phyloP scores from a whole-genome alignment of 1,140 invertebrate species.

The Samia ricini region DNA sequence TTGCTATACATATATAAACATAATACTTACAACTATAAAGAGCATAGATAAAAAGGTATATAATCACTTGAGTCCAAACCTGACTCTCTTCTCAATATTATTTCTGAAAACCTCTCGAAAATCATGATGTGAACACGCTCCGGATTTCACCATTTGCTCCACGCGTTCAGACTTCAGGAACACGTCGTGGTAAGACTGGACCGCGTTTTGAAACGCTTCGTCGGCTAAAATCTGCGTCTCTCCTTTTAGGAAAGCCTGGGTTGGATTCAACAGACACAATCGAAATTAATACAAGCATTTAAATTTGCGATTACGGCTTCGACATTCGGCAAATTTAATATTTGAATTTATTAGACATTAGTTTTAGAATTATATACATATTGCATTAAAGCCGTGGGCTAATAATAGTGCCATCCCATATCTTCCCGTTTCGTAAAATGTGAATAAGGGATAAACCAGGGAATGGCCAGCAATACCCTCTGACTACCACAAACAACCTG shows the following conservation, averaged over 20 bases:
- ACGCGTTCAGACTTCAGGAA: constrained; percentile 98
- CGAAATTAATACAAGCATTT: no score
- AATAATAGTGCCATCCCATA: no score
- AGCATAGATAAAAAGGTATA: constrained; percentile 1
- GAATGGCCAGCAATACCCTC: no score
- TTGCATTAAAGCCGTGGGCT: no score
- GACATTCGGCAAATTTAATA: no score
- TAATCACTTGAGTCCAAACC: constrained; percentile 74
- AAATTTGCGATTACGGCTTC: no score
- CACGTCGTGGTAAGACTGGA: constrained; percentile 98
- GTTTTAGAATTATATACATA: no score
- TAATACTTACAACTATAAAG: background rate
- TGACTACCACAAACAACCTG: no score
- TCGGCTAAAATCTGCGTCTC: constrained; percentile 99
- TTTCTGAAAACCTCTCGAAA: constrained; percentile 99
- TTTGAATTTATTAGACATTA: no score
- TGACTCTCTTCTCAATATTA: constrained; percentile 97
- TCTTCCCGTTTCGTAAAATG: no score
- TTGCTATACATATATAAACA: no score
- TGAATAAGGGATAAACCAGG: no score
- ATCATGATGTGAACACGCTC: constrained; percentile 98
- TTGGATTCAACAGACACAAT: background rate
- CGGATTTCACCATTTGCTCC: constrained; percentile 96
- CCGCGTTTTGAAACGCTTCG: constrained; percentile 99
- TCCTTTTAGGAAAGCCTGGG: constrained; percentile 92